Conservation (phyloP, 64 coral and sea anemone species). For the Montipora foliosa region DNA sequence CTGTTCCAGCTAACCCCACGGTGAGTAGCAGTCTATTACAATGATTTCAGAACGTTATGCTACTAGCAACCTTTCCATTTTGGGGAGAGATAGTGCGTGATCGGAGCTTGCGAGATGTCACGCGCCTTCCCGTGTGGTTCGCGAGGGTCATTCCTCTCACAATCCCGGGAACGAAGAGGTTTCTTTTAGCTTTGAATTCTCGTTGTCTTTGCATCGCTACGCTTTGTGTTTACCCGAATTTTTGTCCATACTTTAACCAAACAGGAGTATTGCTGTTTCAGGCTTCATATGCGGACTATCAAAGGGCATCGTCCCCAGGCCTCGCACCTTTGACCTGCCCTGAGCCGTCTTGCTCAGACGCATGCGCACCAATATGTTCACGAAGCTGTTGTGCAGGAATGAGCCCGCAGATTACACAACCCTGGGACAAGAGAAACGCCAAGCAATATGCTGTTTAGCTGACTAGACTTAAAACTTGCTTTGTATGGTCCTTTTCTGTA, state of each 20-base stretch:
- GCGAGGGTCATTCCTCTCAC: too few species aligned
- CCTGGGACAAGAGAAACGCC: constrained; percentile 75
- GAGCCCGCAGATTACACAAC: constrained; percentile 19
- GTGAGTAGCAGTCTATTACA: neutral
- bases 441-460: neutral
- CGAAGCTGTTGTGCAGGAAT: constrained; percentile 73
- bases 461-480: neutral
- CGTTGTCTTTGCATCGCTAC: too few species aligned
- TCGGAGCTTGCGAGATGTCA: too few species aligned
- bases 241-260: neutral
- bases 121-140: too few species aligned
- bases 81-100: too few species aligned
- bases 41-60: too few species aligned
- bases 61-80: too few species aligned
- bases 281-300: neutral
- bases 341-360: constrained; percentile 76
- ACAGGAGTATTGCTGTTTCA: neutral
- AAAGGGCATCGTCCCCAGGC: constrained; percentile 1
- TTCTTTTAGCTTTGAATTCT: too few species aligned
- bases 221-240: too few species aligned
- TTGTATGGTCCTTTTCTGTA: too few species aligned
- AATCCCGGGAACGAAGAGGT: too few species aligned
- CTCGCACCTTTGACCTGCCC: constrained; percentile 67
- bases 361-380: constrained; percentile 79
- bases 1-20: constrained; percentile 18